A percentile compares a stretch with the other conserved stretches of the same genome.
phyloP scores from a whole-genome alignment of 2,113 vertebrate genomes.

The Hippocampus mohnikei region DNA sequence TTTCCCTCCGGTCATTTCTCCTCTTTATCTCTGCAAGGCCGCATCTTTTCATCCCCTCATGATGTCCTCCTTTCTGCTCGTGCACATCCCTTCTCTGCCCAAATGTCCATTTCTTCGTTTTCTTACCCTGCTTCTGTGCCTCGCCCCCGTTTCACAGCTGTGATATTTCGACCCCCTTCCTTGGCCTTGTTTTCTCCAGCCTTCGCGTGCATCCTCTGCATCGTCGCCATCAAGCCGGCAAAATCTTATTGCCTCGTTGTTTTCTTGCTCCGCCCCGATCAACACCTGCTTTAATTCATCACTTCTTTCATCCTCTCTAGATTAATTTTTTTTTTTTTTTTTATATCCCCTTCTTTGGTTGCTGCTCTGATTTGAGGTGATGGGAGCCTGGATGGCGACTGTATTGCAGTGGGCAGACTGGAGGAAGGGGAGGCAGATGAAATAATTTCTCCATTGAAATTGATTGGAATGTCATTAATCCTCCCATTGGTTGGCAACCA shows the following conservation, averaged over 20 bases:
- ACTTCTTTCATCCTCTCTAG: constrained; percentile 10
- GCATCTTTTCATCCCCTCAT: constrained; percentile 49
- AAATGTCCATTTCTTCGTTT: neutral
- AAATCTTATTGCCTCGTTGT: constrained; percentile 18
- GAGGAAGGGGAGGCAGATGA: constrained; percentile 8
- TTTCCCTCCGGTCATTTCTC: constrained; percentile 53
- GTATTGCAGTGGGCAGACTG: constrained; percentile 18
- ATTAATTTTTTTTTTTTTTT: constrained; percentile 13
- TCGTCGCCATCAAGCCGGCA: constrained; percentile 19
- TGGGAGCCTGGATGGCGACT: too few relatives aligned
- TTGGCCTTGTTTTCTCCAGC: constrained; percentile 34
- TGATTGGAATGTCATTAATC: too few relatives aligned
- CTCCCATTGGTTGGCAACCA: too few relatives aligned
- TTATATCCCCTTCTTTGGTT: constrained; percentile 25
- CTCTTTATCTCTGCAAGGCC: constrained; percentile 34
- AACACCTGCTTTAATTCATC: constrained; percentile 19
- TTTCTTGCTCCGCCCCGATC: neutral
- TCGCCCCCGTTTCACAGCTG: constrained; percentile 4
- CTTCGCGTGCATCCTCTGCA: constrained; percentile 20
- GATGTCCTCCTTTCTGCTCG: constrained; percentile 17
- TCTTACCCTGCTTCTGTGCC: neutral
- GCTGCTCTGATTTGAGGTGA: constrained; percentile 3
- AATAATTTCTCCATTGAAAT: too few relatives aligned
- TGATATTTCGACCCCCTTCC: constrained; percentile 26
- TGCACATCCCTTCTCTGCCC: constrained; percentile 12